phyloP scores from a whole-genome alignment of 2,888 invertebrate genomes.

The Priocnemis perturbator region DNA sequence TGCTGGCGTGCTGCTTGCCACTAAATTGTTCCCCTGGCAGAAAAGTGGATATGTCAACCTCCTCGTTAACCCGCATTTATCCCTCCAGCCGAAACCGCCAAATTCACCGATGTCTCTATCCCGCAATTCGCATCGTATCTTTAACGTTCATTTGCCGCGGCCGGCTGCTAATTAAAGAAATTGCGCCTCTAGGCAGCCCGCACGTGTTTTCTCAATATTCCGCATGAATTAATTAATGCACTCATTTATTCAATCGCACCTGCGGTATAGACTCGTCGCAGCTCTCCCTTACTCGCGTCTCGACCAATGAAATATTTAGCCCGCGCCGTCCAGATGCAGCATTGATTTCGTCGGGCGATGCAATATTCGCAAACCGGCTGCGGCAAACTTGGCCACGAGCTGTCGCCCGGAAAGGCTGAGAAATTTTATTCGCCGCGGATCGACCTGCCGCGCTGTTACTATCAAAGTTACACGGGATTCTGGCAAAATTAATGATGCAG shows the following conservation, averaged over 20 bases:
- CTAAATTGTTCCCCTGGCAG: constrained; percentile 54
- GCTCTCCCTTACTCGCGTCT: too few species aligned
- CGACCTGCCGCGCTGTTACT: neutral
- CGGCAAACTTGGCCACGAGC: too few species aligned
- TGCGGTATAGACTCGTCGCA: too few species aligned
- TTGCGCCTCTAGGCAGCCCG: neutral
- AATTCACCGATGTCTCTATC: constrained; percentile 16
- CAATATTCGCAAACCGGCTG: too few species aligned
- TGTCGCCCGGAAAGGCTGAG: neutral
- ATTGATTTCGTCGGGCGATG: too few species aligned
- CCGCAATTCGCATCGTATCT: neutral
- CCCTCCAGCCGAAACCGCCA: too few species aligned
- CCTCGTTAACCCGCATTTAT: constrained; percentile 43
- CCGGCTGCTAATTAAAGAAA: neutral
- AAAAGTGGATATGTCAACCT: constrained; percentile 53
- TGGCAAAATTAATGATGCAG: constrained; percentile 5
- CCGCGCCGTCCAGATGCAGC: too few species aligned
- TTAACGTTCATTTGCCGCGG: neutral
- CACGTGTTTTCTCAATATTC: neutral
- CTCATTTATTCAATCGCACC: too few species aligned
- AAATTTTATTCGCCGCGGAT: neutral
- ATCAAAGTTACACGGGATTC: neutral
- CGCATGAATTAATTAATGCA: too few species aligned
- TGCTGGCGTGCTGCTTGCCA: constrained; percentile 48
- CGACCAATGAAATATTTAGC: too few species aligned